Percentiles rank a stretch among this genome's conserved stretches.
Evolutionary conservation across 2,888 invertebrate genomes (phyloP).

Genomic region (Xanthia icteritia): DNA sequence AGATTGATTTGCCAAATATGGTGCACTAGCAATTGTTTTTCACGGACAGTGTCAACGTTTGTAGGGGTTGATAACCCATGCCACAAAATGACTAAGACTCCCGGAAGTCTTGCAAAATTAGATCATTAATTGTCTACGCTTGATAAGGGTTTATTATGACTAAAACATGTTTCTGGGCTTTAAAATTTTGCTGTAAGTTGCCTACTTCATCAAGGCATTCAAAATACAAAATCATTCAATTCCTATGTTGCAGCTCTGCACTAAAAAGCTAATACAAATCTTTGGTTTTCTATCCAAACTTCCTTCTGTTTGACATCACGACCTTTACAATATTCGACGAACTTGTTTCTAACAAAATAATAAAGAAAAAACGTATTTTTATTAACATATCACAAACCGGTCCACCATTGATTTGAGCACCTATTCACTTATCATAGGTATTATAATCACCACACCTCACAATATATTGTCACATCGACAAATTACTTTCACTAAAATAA

Average conservation of each 20-base stretch:
- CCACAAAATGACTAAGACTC: neutral
- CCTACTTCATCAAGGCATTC: neutral
- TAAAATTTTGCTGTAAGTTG: neutral
- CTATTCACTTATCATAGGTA: conserved; percentile 35
- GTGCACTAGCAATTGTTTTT: neutral
- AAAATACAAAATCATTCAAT: neutral
- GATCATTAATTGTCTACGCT: neutral
- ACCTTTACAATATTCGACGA: conserved; percentile 7
- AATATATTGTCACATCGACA: conserved; percentile 17
- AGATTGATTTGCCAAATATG: neutral
- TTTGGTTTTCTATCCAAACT: neutral
- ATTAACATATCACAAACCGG: conserved; percentile 58
- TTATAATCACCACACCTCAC: conserved; percentile 39
- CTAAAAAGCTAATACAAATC: neutral
- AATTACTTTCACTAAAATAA: conserved; percentile 24
- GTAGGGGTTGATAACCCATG: neutral
- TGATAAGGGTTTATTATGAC: neutral
- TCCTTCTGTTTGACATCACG: neutral
- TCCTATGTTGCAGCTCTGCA: neutral
- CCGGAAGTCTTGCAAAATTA: neutral
- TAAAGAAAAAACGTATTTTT: neutral
- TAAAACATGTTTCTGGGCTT: neutral
- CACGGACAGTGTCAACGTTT: neutral
- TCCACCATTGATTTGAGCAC: conserved; percentile 47
- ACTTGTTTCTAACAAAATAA: conserved; percentile 8